A percentile compares a stretch with the other conserved stretches of the same genome.
Conservation (phyloP, 2,888 invertebrate species). For the Lordiphosa andalusiaca region DNA sequence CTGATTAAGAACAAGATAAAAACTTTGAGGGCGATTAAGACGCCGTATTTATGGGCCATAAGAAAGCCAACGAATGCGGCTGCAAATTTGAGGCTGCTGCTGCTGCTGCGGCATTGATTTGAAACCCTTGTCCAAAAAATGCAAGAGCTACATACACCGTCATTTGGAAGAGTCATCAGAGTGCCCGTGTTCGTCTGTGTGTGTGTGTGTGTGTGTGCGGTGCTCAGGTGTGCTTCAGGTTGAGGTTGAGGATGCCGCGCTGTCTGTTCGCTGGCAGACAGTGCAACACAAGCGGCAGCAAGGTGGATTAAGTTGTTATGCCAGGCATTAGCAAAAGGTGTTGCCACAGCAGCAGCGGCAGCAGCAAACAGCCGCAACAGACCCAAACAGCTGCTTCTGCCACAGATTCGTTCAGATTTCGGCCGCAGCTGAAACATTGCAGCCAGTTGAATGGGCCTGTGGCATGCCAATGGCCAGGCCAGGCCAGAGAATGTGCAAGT, state of each 20-base stretch:
- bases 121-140: constrained; percentile 59
- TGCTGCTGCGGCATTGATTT: constrained; percentile 50
- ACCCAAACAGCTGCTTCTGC: not conserved
- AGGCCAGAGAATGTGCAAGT: constrained; percentile 19
- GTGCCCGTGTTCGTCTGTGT: not conserved
- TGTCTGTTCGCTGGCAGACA: constrained; percentile 49
- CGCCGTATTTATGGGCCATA: constrained; percentile 61
- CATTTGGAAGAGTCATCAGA: constrained; percentile 25
- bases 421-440: constrained; percentile 30
- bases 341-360: constrained; percentile 42
- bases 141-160: constrained; percentile 45
- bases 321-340: constrained; percentile 65
- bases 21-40: constrained; percentile 56
- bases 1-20: constrained; percentile 59
- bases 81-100: constrained; percentile 45
- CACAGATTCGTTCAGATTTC: constrained; percentile 15
- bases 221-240: constrained; percentile 6
- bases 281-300: constrained; percentile 17
- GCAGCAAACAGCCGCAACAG: not conserved
- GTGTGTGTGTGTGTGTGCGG: constrained; percentile 7
- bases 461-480: constrained; percentile 39
- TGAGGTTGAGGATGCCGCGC: constrained; percentile 22
- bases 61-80: constrained; percentile 48
- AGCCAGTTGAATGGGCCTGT: constrained; percentile 30
- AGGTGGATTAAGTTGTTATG: constrained; percentile 71